phyloP scores from a whole-genome alignment of 2,797 vertebrate species.

The Aplochiton taeniatus region DNA sequence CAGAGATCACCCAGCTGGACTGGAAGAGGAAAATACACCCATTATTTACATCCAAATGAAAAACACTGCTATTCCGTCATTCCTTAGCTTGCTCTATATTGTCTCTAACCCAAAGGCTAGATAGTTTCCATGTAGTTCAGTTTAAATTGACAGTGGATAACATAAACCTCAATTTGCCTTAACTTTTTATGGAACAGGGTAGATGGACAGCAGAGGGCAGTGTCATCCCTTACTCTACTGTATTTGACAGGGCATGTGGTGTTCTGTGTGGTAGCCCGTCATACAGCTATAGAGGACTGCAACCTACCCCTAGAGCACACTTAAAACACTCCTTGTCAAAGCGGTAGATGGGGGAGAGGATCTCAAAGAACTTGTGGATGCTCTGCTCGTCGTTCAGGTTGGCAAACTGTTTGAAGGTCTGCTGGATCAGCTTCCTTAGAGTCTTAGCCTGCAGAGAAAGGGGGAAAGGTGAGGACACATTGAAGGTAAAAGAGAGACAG shows the following conservation, averaged over 20 bases:
- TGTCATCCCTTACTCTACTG: too few relatives aligned
- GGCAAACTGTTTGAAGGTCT: conserved; percentile 96
- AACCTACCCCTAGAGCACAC: conserved; percentile 94
- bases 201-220: too few relatives aligned
- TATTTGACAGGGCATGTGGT: too few relatives aligned
- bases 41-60: too few relatives aligned
- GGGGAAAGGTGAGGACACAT: background rate
- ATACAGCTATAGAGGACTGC: too few relatives aligned
- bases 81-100: too few relatives aligned
- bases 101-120: background rate
- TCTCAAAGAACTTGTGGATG: conserved; percentile 98
- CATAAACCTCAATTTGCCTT: too few relatives aligned
- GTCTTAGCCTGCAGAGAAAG: conserved; percentile 86
- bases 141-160: too few relatives aligned
- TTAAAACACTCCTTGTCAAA: conserved; percentile 99
- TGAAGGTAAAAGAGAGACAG: background rate
- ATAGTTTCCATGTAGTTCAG: too few relatives aligned
- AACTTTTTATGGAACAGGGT: too few relatives aligned
- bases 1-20: conserved; percentile 98
- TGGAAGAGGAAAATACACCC: conserved; percentile 54
- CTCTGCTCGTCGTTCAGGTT: conserved; percentile 97
- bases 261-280: too few relatives aligned
- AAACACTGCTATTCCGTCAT: too few relatives aligned
- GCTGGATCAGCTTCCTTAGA: conserved; percentile 94
- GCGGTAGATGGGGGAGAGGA: conserved; percentile 92